These are phyloP conservation scores for Lasioglossum malachurum DNA, from an alignment of 2,888 invertebrate species.

Conservation along the genomic window DNA sequence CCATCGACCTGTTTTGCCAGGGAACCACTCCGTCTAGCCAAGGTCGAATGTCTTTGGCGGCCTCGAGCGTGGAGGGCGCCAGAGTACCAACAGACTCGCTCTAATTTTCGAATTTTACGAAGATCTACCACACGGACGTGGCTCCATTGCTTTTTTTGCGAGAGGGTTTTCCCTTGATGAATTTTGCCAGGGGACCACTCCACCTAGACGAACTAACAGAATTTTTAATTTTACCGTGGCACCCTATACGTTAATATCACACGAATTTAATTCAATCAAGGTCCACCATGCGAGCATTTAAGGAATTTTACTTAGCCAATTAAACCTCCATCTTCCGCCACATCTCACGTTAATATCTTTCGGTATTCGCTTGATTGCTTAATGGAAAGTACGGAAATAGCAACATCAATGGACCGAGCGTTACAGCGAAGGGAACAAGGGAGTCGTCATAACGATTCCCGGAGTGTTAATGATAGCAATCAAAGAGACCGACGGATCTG, in stretches of 20 bases:
- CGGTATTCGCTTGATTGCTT: background rate
- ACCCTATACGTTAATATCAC: too few species aligned
- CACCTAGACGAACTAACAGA: too few species aligned
- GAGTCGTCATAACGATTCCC: background rate
- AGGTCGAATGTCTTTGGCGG: background rate
- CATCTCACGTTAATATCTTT: background rate
- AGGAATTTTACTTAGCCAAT: background rate
- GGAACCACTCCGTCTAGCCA: background rate
- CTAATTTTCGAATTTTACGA: too few species aligned
- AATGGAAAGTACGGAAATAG: background rate
- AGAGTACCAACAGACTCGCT: too few species aligned
- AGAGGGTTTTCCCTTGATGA: too few species aligned
- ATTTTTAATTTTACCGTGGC: too few species aligned
- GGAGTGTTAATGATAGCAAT: constrained; percentile 19
- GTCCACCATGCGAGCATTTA: too few species aligned
- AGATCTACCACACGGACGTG: too few species aligned
- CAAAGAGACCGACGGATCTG: constrained; percentile 6
- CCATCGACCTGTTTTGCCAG: constrained; percentile 59
- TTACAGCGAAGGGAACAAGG: too few species aligned
- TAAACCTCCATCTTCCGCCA: background rate
- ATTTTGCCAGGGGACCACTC: too few species aligned
- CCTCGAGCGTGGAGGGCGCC: background rate
- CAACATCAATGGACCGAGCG: background rate
- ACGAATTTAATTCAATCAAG: too few species aligned
- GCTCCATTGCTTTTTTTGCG: too few species aligned